Evolutionary conservation across 2,888 invertebrate species (phyloP).

Genomic region (Drosophila percnosoma): DNA sequence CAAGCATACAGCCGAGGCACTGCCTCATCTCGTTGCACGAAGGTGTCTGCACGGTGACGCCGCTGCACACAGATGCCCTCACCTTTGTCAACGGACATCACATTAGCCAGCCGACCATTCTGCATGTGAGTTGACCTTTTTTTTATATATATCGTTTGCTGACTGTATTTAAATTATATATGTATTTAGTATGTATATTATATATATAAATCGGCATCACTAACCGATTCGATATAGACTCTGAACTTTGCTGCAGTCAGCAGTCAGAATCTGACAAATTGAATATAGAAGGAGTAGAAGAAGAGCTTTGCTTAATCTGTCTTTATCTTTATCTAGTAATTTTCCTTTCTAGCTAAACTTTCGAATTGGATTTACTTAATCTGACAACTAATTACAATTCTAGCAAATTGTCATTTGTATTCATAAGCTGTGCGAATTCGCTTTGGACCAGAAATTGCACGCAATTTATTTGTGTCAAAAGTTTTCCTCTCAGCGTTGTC

Average conservation of each 20-base stretch:
- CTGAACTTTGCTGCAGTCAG: not conserved
- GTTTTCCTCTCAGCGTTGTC: constrained; percentile 22
- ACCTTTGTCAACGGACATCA: constrained; percentile 97
- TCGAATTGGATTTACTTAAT: not conserved
- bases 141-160: not conserved
- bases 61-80: constrained; percentile 96
- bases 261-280: not conserved
- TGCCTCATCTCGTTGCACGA: constrained; percentile 97
- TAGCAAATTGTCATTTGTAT: constrained; percentile 15
- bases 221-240: not conserved
- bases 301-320: not conserved
- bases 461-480: constrained; percentile 34
- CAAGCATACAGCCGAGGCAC: constrained; percentile 96
- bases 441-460: constrained; percentile 6
- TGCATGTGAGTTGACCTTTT: constrained; percentile 87
- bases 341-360: not conserved
- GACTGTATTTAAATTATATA: not conserved
- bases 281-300: not conserved
- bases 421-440: constrained; percentile 38
- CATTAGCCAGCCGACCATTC: constrained; percentile 95
- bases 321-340: not conserved
- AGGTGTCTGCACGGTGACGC: constrained; percentile 96
- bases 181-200: no score
- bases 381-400: constrained; percentile 9
- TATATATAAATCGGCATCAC: not conserved